A percentile compares a stretch with the other conserved stretches of the same genome.
Conservation (phyloP, 2,113 vertebrate species). For the Cathartes aura region DNA sequence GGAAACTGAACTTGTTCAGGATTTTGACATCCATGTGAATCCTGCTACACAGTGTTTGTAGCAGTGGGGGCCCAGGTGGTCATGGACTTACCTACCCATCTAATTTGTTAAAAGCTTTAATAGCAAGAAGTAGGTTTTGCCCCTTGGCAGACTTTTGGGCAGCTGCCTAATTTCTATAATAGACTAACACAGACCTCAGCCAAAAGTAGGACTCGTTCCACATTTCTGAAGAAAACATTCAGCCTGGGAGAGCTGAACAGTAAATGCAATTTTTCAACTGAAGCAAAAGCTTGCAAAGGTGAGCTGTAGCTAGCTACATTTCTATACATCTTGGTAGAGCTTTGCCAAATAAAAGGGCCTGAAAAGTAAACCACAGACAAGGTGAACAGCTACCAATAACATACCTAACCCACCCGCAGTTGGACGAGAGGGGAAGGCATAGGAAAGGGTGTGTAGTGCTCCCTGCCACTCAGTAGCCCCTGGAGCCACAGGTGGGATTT, state of each 20-base stretch:
- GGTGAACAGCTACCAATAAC: background rate
- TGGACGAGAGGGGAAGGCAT: background rate
- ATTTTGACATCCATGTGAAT: background rate
- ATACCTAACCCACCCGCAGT: background rate
- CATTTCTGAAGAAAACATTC: background rate
- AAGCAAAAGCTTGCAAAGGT: background rate
- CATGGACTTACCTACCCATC: background rate
- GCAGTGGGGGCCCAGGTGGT: background rate
- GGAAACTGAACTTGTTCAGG: background rate
- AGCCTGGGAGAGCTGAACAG: accelerated
- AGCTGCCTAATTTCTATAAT: background rate
- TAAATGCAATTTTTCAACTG: background rate
- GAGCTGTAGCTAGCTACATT: background rate
- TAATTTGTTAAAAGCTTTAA: background rate
- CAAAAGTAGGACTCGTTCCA: background rate
- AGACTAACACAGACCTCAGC: background rate
- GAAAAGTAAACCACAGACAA: background rate
- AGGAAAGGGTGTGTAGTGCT: background rate
- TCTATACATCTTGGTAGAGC: background rate
- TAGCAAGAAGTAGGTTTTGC: background rate
- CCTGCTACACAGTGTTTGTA: background rate
- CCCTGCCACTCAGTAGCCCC: background rate
- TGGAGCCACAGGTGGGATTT: background rate
- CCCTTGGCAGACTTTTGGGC: background rate
- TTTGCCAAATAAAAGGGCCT: background rate